Base-by-base conservation (phyloP, 2,797 vertebrate genomes). In the Balearica regulorum region DNA sequence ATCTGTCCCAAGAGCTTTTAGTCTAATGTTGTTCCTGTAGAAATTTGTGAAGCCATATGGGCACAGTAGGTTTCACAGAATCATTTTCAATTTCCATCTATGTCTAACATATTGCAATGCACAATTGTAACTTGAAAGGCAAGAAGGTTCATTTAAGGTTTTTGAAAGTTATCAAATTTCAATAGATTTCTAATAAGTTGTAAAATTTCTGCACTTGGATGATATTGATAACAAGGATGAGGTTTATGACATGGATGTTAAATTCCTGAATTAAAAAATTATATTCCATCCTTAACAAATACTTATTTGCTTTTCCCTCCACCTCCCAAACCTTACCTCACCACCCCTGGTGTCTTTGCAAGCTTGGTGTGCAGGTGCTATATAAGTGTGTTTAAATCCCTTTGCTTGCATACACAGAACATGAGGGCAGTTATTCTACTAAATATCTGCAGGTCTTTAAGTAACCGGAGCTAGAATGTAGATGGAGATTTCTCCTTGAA, bases 21-120 rank as follows among this genome's bases (percentile, higher is more conserved):
- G 53, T 94, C 37, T 85, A 16, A 54, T 0, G 0, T 49, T 82
- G 66, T 51, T 88, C 11, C 14, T 48, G 58, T 55, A 90, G 70
- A 92, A 84, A 58, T 84, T 93, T 87, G n/a, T 89, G 46, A 87
- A 62, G 33, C 92, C 83, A 91, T 89, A 94, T 91, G 68, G 84
- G 68, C 82, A 60, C 71, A 94, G 89, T 71, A 82, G 66, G 35
- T 78, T 93, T 91, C 83, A 87, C 25, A 93, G 70, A 77, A 80
- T 70, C 2, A 37, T 89, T 89, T 94, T 76, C 31, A 60, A 3
- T 84, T 92, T 87, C 78, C 58, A 28, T 96, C 70, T 69, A 6
- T 83, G 73, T 76, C 77, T 88, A 65, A 76, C 49, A 70, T 82
- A 89, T 26, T 87, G 71, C 12, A 80, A 18, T 1, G 4, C 31